Conservation (phyloP, 2,113 vertebrate genomes). For the Dascyllus trimaculatus region DNA sequence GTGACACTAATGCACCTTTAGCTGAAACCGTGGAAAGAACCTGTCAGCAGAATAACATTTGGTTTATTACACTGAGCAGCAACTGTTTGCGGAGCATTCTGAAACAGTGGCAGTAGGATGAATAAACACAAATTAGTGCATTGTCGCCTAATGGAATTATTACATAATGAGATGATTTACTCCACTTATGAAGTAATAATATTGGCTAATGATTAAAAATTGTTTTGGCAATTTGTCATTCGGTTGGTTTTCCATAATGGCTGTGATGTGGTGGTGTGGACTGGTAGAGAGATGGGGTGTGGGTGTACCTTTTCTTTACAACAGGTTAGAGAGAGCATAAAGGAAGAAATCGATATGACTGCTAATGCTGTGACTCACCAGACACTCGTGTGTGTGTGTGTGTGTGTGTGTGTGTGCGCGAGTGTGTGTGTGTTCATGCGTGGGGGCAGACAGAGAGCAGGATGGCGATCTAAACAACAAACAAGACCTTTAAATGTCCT, state of each 20-base stretch:
- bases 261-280: slow-evolving; percentile 10
- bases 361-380: slow-evolving; percentile 77
- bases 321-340: slow-evolving; percentile 51
- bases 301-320: slow-evolving; percentile 47
- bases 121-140: not conserved
- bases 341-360: slow-evolving; percentile 81
- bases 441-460: slow-evolving; percentile 21
- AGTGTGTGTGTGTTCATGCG: slow-evolving; percentile 2
- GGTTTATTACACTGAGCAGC: not conserved
- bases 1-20: slow-evolving; percentile 36
- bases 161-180: slow-evolving; percentile 1
- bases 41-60: not conserved
- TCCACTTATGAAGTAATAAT: not conserved
- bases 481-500: slow-evolving; percentile 73
- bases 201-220: not conserved
- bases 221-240: slow-evolving; percentile 1
- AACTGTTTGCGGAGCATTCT: not conserved
- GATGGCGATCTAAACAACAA: slow-evolving; percentile 72
- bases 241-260: not conserved
- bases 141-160: not conserved
- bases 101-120: not conserved
- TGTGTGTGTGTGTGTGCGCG: slow-evolving; percentile 8
- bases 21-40: not conserved
- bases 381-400: slow-evolving; percentile 23
- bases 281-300: not conserved